Evolutionary conservation across 1,140 invertebrate species (phyloP).

Genomic region (Dendroctonus valens): DNA sequence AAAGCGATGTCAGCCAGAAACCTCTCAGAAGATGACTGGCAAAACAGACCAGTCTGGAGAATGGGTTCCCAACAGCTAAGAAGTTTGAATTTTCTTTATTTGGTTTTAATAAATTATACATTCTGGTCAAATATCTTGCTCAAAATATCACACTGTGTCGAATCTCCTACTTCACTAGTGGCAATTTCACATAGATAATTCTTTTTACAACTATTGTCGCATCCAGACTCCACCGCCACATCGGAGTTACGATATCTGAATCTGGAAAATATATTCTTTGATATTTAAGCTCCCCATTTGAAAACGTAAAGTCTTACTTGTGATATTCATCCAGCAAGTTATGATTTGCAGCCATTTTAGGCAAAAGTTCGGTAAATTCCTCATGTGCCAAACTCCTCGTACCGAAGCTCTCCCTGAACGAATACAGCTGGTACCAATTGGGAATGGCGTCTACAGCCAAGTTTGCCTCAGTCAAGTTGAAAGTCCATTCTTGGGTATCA

Average conservation of each 20-base stretch:
- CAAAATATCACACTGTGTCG: slow-evolving; percentile 57
- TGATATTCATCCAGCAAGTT: slow-evolving; percentile 41
- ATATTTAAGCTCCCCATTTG: background rate
- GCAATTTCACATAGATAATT: slow-evolving; percentile 59
- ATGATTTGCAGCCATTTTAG: slow-evolving; percentile 52
- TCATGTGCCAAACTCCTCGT: slow-evolving; percentile 54
- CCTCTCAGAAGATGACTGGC: too few relatives aligned
- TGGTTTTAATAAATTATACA: background rate
- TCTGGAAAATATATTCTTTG: slow-evolving; percentile 31
- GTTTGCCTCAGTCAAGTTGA: slow-evolving; percentile 78
- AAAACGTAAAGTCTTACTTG: slow-evolving; percentile 34
- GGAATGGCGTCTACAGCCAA: slow-evolving; percentile 46
- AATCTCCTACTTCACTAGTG: slow-evolving; percentile 56
- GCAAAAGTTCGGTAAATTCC: slow-evolving; percentile 53
- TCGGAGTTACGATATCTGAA: slow-evolving; percentile 49
- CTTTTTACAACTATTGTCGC: slow-evolving; percentile 58
- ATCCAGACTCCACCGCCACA: slow-evolving; percentile 53
- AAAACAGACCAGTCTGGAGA: too few relatives aligned
- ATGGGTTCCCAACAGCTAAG: too few relatives aligned
- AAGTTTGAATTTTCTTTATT: background rate
- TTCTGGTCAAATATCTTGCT: slow-evolving; percentile 35
- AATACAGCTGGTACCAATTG: slow-evolving; percentile 67
- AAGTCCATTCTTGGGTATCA: slow-evolving; percentile 71
- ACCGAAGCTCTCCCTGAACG: slow-evolving; percentile 64
- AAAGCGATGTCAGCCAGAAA: too few relatives aligned